Evolutionary conservation across 2,797 vertebrate species (phyloP).

Genomic region (Chloroceryle inda): DNA sequence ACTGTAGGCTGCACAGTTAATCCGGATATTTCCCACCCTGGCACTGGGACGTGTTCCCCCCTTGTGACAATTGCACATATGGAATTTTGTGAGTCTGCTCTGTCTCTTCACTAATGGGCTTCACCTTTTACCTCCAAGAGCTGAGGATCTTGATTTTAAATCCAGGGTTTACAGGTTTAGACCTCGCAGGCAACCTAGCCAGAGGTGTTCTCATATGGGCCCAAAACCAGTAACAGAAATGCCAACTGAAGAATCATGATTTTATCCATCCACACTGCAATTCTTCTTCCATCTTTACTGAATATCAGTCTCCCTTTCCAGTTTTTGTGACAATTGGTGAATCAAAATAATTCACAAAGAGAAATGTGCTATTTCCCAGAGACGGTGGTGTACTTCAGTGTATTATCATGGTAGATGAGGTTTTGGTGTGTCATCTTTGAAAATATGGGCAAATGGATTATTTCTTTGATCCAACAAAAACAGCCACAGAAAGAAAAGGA

Average conservation of each 20-base stretch:
- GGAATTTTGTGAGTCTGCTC: conserved; percentile 42
- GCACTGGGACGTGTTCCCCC: neutral
- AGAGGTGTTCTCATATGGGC: neutral
- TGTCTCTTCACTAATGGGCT: conserved; percentile 29
- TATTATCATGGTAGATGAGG: conserved; percentile 13
- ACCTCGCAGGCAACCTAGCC: neutral
- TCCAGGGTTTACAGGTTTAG: conserved; percentile 28
- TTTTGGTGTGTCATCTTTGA: conserved; percentile 47
- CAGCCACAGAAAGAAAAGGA: conserved; percentile 48
- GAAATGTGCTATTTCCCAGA: neutral
- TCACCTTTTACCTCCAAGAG: conserved; percentile 54
- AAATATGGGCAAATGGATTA: neutral
- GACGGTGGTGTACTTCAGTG: neutral
- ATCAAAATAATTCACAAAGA: conserved; percentile 20
- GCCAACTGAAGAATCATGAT: neutral
- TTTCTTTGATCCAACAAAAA: conserved; percentile 62
- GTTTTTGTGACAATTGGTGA: conserved; percentile 16
- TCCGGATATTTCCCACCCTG: conserved; percentile 8
- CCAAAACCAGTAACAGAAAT: conserved; percentile 12
- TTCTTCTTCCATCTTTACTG: conserved; percentile 30
- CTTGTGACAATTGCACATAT: conserved; percentile 34
- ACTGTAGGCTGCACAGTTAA: neutral
- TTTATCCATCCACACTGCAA: neutral
- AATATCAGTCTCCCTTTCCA: neutral
- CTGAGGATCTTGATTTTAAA: conserved; percentile 42